Conservation (phyloP, 2,797 vertebrate species). For the Acridotheres tristis region DNA sequence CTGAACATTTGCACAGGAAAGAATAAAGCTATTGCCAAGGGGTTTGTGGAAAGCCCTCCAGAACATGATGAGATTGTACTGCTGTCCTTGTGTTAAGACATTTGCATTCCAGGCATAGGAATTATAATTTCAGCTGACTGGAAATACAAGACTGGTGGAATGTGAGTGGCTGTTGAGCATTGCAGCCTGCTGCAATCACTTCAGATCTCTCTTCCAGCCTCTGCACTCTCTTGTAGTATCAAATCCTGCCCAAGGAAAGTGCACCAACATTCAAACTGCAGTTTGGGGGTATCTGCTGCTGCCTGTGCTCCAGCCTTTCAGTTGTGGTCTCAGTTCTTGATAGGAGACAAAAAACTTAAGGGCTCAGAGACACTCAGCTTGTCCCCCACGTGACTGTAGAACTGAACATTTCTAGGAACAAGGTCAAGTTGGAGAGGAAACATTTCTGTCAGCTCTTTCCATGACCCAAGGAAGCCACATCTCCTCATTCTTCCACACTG, state of each 20-base stretch:
- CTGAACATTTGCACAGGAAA: not conserved
- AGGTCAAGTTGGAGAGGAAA: not conserved
- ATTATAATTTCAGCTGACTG: not conserved
- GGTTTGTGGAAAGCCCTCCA: not conserved
- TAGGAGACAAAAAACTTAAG: not conserved
- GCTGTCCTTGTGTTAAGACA: not conserved
- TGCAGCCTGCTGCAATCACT: not conserved
- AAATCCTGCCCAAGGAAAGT: not conserved
- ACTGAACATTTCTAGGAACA: not conserved
- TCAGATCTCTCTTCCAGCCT: not conserved
- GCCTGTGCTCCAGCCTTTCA: not conserved
- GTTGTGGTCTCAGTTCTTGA: not conserved
- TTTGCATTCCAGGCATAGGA: not conserved
- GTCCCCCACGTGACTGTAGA: not conserved
- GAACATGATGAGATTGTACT: not conserved
- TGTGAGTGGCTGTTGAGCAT: not conserved
- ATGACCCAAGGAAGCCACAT: not conserved
- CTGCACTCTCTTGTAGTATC: not conserved
- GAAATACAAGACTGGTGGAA: not conserved
- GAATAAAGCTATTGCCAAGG: not conserved
- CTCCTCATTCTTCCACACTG: not conserved
- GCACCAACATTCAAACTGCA: not conserved
- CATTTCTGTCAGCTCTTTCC: not conserved
- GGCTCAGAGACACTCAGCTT: not conserved
- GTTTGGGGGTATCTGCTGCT: not conserved